Conservation (phyloP, 2,797 vertebrate genomes). For the Paramormyrops hopkinsi region DNA sequence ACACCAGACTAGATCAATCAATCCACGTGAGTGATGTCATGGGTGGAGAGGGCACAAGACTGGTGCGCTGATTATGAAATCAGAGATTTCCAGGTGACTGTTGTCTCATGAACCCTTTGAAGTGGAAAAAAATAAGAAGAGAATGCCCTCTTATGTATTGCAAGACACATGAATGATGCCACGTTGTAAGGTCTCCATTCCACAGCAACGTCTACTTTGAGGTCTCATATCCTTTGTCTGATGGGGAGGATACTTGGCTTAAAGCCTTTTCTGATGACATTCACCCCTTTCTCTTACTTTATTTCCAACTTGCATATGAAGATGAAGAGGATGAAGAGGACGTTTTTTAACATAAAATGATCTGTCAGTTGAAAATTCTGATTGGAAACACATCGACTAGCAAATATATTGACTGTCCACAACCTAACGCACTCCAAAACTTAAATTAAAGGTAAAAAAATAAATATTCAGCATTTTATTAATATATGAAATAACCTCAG, state of each 20-base stretch:
- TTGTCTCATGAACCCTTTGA: neutral
- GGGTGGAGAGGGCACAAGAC: neutral
- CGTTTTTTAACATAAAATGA: neutral
- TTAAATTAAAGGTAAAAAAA: conserved; percentile 20
- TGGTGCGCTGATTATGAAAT: neutral
- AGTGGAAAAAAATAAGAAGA: neutral
- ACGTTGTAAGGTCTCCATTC: conserved; percentile 13
- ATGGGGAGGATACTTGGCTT: neutral
- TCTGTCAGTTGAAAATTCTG: neutral
- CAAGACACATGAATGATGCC: neutral
- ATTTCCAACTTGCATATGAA: neutral
- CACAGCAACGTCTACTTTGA: neutral
- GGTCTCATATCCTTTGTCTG: neutral
- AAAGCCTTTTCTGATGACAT: neutral
- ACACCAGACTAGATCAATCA: neutral
- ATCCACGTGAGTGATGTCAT: neutral
- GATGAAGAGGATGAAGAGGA: neutral
- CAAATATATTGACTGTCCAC: conserved; percentile 1
- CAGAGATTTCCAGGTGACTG: conserved; percentile 7
- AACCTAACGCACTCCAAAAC: conserved; percentile 5
- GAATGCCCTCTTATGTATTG: neutral
- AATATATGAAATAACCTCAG: conserved; percentile 17
- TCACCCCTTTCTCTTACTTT: neutral
- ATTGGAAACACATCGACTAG: neutral
- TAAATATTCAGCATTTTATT: conserved; percentile 14